phyloP scores from a whole-genome alignment of 1,140 invertebrate genomes.

The Pteromalus puparum region DNA sequence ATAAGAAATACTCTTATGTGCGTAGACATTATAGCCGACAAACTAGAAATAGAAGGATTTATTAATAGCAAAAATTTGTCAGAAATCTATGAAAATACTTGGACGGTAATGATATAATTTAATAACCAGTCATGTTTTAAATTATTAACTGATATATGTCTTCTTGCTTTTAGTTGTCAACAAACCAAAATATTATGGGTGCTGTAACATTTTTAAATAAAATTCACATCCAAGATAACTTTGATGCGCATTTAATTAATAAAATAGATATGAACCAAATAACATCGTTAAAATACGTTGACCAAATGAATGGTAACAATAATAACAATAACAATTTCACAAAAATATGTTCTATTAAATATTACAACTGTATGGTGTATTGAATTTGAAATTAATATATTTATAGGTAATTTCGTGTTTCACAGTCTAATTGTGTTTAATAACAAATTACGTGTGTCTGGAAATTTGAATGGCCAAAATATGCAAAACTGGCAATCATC shows the following conservation, averaged over 20 bases:
- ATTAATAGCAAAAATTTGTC: constrained; percentile 57
- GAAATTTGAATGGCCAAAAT: constrained; percentile 63
- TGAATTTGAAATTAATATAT: background rate
- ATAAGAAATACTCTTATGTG: constrained; percentile 52
- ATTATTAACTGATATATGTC: background rate
- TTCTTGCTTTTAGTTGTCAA: constrained; percentile 55
- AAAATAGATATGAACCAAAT: constrained; percentile 55
- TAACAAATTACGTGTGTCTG: constrained; percentile 56
- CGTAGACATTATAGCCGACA: constrained; percentile 50
- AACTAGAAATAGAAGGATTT: constrained; percentile 54
- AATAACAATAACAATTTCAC: background rate
- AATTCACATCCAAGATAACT: constrained; percentile 53
- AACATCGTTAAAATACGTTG: constrained; percentile 51
- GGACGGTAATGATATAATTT: constrained; percentile 58
- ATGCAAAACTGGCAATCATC: constrained; percentile 62
- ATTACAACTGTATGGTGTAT: background rate
- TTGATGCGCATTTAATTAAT: constrained; percentile 61
- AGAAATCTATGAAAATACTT: constrained; percentile 61
- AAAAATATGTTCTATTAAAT: background rate
- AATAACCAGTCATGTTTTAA: constrained; percentile 11
- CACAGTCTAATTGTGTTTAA: constrained; percentile 62
- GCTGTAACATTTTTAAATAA: constrained; percentile 58
- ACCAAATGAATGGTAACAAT: constrained; percentile 57
- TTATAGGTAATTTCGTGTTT: constrained; percentile 65
- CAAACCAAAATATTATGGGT: constrained; percentile 62